Evolutionary conservation across 2,113 vertebrate species (phyloP).

Genomic region (Cebus imitator): DNA sequence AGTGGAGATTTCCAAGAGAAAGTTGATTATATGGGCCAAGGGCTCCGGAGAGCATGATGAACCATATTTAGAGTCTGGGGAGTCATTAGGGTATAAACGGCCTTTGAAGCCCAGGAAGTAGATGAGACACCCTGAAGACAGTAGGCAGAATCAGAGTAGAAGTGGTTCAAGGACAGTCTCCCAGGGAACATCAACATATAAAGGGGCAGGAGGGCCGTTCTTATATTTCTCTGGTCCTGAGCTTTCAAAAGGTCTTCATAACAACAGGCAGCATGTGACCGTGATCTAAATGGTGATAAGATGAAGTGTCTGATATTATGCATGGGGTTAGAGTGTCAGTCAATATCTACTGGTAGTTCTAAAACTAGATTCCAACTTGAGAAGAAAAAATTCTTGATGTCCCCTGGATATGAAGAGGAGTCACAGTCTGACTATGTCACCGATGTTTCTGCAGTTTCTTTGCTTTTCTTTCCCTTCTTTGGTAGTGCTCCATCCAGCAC

Average conservation of each 20-base stretch:
- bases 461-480: conserved; percentile 67
- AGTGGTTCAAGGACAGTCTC: neutral
- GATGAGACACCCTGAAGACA: neutral
- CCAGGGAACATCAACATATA: neutral
- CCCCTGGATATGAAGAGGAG: conserved; percentile 20
- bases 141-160: neutral
- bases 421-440: conserved; percentile 20
- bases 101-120: neutral
- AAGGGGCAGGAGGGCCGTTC: neutral
- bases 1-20: neutral
- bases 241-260: conserved; percentile 1
- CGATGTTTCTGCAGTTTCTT: conserved; percentile 52
- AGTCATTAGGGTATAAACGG: neutral
- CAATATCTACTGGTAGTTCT: conserved; percentile 12
- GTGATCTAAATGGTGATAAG: neutral
- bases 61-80: neutral
- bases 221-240: neutral
- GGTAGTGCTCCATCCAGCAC: conserved; percentile 47
- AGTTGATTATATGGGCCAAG: neutral
- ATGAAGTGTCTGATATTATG: conserved; percentile 6
- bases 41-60: neutral
- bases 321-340: neutral
- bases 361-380: conserved; percentile 32
- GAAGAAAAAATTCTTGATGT: conserved; percentile 31
- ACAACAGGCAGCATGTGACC: conserved; percentile 29